Base-by-base conservation (phyloP, 2,797 vertebrate species). In the Prionace glauca region DNA sequence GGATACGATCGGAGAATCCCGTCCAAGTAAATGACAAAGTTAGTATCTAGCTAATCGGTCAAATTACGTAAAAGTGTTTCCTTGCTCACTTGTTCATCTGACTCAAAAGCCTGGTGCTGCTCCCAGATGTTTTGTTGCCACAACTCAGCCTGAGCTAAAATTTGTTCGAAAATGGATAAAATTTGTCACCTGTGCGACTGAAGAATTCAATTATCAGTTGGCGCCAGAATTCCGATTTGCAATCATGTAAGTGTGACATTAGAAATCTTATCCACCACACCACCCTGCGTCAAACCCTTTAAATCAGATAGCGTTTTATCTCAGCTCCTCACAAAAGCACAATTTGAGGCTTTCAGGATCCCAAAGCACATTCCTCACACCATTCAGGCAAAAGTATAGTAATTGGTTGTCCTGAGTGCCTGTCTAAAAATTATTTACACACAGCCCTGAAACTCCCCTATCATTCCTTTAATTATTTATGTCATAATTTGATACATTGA, bases 241-340 rank as follows among this genome's bases (percentile, higher is more conserved):
- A 94, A 94, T 26, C 69, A 94, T 11, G 36, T 71, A 72, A 94
- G 92, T 94, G 67, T 94, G 60, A 93, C 36, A 41, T 94, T 94
- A 50, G 41, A 94, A 94, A 94, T 45, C 67, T 94, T 94, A 41
- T 71, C n/a, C 9, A n/a, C 36, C 24, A 16, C 41, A 94, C 92
- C 36, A 71, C 26, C 32, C 36, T 71, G 22, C 69, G 32, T 41
- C 67, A 72, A 45, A 26, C 36, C 41, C 92, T 94, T 94, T 69
- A 72, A 94, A 94, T 71, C 92, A 94, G 92, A 45, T 94, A 72
- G 36, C 41, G 29, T 72, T 91, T 94, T 72, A 94, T 94, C 67
- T 71, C 45, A 50, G 62, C 60, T 91, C 67, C 92, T 94, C 18
- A 94, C 67, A 94, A 94, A 94, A 91, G 88, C 56, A 91, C 16